Percentiles rank a stretch among this genome's conserved stretches.
phyloP scores from a whole-genome alignment of 2,113 vertebrate genomes.

The Ceuthmochares aereus region DNA sequence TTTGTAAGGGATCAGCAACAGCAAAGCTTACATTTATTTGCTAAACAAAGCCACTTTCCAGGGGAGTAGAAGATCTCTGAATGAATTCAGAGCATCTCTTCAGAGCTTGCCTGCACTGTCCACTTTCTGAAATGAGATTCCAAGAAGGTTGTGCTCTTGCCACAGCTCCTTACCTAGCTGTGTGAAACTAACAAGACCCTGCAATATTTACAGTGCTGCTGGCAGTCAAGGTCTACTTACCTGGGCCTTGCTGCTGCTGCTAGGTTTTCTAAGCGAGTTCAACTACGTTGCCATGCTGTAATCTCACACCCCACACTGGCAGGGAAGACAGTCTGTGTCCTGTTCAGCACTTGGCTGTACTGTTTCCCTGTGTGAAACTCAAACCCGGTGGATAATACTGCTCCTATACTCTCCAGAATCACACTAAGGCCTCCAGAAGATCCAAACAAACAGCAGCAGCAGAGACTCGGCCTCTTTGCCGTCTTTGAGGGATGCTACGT shows the following conservation, averaged over 20 bases:
- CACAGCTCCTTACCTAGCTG: not conserved
- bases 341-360: accelerated
- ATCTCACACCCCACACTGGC: accelerated
- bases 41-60: not conserved
- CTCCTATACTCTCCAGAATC: not conserved
- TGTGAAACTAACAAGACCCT: not conserved
- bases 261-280: not conserved
- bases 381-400: not conserved
- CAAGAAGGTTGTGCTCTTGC: not conserved
- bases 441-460: not conserved
- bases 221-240: not conserved
- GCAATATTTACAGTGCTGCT: not conserved
- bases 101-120: not conserved
- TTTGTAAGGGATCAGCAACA: not conserved
- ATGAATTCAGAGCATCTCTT: not conserved
- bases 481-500: not conserved
- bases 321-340: not conserved
- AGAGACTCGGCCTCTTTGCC: not conserved
- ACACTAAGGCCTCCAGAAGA: not conserved
- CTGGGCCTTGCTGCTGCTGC: not conserved
- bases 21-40: not conserved
- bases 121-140: not conserved
- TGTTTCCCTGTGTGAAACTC: not conserved
- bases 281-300: not conserved
- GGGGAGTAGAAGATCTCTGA: not conserved